These are phyloP conservation scores for Chrysemys picta DNA, from an alignment of 2,113 vertebrate species.

Conservation along the genomic window DNA sequence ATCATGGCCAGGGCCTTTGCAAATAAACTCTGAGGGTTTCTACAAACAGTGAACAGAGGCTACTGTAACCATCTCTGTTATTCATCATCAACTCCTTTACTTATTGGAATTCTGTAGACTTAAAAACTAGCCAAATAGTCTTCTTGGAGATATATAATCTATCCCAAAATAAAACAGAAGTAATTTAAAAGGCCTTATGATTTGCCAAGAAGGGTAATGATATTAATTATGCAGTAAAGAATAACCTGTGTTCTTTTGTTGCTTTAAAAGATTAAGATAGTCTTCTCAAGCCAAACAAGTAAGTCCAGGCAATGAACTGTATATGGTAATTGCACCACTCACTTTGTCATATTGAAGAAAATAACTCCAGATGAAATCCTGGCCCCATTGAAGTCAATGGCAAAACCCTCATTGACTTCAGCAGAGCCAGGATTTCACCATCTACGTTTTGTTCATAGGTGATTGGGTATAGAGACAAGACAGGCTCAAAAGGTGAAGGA, in stretches of 20 bases:
- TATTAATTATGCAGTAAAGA: not conserved
- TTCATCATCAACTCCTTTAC: not conserved
- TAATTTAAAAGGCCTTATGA: not conserved
- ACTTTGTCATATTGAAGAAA: not conserved
- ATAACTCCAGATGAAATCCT: not conserved
- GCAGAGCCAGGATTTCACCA: not conserved
- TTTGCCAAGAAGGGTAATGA: not conserved
- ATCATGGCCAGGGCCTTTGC: not conserved
- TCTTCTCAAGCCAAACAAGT: not conserved
- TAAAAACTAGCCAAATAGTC: not conserved
- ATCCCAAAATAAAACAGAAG: not conserved
- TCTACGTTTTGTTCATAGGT: not conserved
- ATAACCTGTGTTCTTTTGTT: not conserved
- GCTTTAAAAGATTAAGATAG: not conserved
- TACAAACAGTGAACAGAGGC: conserved; percentile 3
- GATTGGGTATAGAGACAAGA: not conserved
- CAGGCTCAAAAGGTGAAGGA: not conserved
- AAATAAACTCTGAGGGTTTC: conserved; percentile 29
- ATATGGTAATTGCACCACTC: not conserved
- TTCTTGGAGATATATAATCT: not conserved
- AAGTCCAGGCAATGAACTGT: not conserved
- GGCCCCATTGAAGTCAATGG: not conserved
- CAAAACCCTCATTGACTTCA: not conserved
- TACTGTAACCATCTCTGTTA: conserved; percentile 26
- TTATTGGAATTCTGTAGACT: conserved; percentile 26